These are phyloP conservation scores for Neoarius graeffei DNA, from an alignment of 2,113 vertebrate species.

Conservation along the genomic window DNA sequence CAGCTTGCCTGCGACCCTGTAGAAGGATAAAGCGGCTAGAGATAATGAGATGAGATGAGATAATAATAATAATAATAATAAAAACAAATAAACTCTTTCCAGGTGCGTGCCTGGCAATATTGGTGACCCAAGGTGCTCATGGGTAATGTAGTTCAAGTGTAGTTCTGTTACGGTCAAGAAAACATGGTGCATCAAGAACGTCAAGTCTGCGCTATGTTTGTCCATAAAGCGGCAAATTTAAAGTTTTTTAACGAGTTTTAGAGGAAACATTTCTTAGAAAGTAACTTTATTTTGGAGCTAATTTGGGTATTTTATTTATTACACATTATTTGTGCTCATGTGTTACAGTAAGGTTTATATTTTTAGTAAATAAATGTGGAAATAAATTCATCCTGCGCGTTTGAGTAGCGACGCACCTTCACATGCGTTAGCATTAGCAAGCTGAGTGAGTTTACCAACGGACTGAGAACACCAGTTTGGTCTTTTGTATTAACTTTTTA, in stretches of 20 bases:
- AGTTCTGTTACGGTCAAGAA: neutral
- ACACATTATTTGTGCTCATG: neutral
- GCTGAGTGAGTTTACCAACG: no score
- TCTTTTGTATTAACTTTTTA: neutral
- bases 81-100: neutral
- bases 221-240: neutral
- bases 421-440: neutral
- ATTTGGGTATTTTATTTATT: neutral
- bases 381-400: neutral
- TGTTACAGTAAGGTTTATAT: neutral
- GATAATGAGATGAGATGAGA: no score
- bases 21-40: no score
- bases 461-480: neutral
- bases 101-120: neutral
- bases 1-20: no score
- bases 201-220: constrained; percentile 37
- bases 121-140: constrained; percentile 1
- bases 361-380: neutral
- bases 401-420: neutral
- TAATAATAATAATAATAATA: no score
- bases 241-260: neutral
- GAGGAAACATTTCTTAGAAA: neutral
- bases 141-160: constrained; percentile 63
- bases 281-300: neutral
- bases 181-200: neutral